Evolutionary conservation across 2,888 invertebrate species (phyloP), one percentile per base, ranked within the genome.

Genomic region (Cylindroiulus punctatus): DNA sequence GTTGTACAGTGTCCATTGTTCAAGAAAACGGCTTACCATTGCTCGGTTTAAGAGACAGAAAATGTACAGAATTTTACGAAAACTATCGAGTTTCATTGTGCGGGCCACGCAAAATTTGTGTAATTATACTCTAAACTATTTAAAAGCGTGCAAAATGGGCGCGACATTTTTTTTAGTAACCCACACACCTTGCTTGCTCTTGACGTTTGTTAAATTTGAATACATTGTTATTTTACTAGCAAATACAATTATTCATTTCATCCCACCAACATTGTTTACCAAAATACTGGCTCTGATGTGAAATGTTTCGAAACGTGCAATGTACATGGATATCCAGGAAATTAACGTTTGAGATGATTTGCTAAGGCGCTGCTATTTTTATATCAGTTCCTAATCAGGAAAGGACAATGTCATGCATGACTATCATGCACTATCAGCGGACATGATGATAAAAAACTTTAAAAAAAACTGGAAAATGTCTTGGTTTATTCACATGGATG

Each of bases 401-500:
- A 76, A 76, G 76, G 76, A 76, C 76, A 76, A 76, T 76, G 76
- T 17, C 76, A 76, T 17, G 76, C 76, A 76, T 65, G 57, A 65
- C 57, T 65, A 26, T 65, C 57, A 12, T 76, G 76, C 17, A 76
- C 76, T 30, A 30, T 76, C 30, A 26, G 30, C 14, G 30, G 30
- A 32, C 76, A 30, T 76, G 30, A 3, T 30, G 32, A 14, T 76
- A 26, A 32, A 26, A 76, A 76, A 30, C 14, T 26, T 14, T 5
- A 30, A 76, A 32, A 76, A 10, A 76, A 32, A 76, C 30, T 8
- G 26, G 76, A 5, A 26, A 76, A 30, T n/a, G n/a, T n/a, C n/a
- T n/a, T n/a, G 76, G 65, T 22, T 76, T 76, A 76, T 76, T 76
- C 30, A 76, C 76, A 32, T 14, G 76, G 76, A 26, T 76, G 76